Conservation (phyloP, 2,797 vertebrate species). For the Esox lucius region DNA sequence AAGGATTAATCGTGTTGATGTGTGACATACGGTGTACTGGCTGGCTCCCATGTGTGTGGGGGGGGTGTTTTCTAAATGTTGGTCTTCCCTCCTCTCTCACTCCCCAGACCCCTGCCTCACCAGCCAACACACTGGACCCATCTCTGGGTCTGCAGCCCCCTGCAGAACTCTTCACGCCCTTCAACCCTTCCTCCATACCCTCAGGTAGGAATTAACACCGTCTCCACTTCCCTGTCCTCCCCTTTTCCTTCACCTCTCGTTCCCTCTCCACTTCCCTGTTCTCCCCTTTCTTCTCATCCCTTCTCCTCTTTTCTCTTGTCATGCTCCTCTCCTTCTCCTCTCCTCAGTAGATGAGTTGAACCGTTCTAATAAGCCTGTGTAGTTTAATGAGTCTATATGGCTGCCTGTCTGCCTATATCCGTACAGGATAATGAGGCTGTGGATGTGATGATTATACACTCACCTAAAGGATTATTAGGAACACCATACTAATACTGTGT, state of each 20-base stretch:
- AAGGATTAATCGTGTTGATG: background rate
- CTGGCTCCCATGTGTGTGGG: background rate
- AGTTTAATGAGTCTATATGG: constrained; percentile 5
- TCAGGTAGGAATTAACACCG: constrained; percentile 82
- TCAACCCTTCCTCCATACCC: constrained; percentile 95
- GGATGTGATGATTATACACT: constrained; percentile 68
- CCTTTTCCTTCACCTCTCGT: background rate
- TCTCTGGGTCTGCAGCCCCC: constrained; percentile 89
- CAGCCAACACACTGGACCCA: constrained; percentile 94
- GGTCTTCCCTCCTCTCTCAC: constrained; percentile 13
- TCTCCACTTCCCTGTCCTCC: background rate
- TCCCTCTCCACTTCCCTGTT: background rate
- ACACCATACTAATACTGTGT: no score
- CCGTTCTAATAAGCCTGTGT: constrained; percentile 60
- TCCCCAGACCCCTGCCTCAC: constrained; percentile 92
- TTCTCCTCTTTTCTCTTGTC: background rate
- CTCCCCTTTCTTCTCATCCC: background rate
- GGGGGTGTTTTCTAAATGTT: background rate
- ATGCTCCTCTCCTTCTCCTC: background rate
- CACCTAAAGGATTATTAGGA: no score
- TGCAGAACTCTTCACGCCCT: constrained; percentile 91
- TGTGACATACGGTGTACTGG: background rate
- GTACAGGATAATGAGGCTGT: constrained; percentile 47
- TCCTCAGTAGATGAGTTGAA: constrained; percentile 2
- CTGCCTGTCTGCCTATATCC: constrained; percentile 12